Percentiles rank a stretch among this genome's conserved stretches.
Evolutionary conservation across 2,888 invertebrate genomes (phyloP).

Genomic region (Axea sp.): DNA sequence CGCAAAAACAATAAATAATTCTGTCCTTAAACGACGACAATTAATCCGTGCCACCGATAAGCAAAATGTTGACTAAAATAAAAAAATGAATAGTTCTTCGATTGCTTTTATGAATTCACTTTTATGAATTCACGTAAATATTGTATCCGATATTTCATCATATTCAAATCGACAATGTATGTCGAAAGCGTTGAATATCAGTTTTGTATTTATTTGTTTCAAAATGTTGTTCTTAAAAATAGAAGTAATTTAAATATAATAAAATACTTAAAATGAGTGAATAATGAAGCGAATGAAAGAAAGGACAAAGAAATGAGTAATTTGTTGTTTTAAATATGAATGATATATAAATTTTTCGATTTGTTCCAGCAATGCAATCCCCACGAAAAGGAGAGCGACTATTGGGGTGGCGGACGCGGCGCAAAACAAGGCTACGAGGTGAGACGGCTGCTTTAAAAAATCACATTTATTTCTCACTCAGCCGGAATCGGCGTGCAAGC

Average conservation of each 20-base stretch:
- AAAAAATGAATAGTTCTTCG: slow-evolving; percentile 17
- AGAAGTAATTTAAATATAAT: too few relatives aligned
- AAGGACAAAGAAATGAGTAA: neutral
- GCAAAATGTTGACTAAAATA: slow-evolving; percentile 33
- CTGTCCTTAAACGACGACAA: slow-evolving; percentile 14
- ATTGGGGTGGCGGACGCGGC: slow-evolving; percentile 77
- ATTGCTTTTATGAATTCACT: slow-evolving; percentile 14
- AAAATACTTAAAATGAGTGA: neutral
- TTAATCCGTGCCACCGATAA: neutral
- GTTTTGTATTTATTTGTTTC: neutral
- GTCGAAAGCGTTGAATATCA: neutral
- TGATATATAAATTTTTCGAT: slow-evolving; percentile 30
- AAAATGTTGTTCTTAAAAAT: too few relatives aligned
- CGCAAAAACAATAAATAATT: slow-evolving; percentile 25
- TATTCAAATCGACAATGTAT: slow-evolving; percentile 18
- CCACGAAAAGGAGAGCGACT: slow-evolving; percentile 78
- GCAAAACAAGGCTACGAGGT: slow-evolving; percentile 79
- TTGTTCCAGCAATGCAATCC: slow-evolving; percentile 78
- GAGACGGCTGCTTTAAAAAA: slow-evolving; percentile 66
- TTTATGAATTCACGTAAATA: slow-evolving; percentile 22
- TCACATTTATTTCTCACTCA: slow-evolving; percentile 57
- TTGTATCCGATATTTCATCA: slow-evolving; percentile 19
- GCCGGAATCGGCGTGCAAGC: slow-evolving; percentile 50
- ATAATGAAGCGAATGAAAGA: neutral
- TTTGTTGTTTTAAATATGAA: neutral